A percentile compares a stretch with the other conserved stretches of the same genome.
phyloP scores from a whole-genome alignment of 2,113 vertebrate species.

The Triplophysa rosa region DNA sequence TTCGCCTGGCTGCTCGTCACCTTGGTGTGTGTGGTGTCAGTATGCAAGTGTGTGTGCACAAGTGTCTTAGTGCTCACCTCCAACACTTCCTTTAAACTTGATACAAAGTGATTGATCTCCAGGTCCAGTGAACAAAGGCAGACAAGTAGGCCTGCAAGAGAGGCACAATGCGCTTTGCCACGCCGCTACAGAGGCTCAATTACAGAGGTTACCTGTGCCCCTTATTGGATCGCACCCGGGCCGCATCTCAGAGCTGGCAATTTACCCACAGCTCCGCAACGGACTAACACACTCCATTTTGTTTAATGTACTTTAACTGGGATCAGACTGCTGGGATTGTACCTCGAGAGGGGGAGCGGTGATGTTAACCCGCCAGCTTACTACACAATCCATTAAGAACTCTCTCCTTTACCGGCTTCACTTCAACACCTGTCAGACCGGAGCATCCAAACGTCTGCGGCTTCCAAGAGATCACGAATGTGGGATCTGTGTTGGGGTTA shows the following conservation, averaged over 20 bases:
- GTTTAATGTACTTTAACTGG: conserved; percentile 38
- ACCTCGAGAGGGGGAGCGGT: background rate
- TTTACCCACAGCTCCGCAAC: conserved; percentile 27
- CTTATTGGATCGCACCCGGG: conserved; percentile 32
- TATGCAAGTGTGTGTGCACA: conserved; percentile 43
- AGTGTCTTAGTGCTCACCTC: conserved; percentile 42
- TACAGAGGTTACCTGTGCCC: conserved; percentile 49
- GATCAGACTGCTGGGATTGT: conserved; percentile 22
- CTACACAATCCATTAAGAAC: conserved; percentile 34
- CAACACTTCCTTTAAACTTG: conserved; percentile 68
- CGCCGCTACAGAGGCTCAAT: conserved; percentile 52
- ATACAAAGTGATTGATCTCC: conserved; percentile 68
- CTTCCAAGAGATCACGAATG: background rate
- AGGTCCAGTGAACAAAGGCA: conserved; percentile 56
- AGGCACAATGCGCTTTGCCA: conserved; percentile 45
- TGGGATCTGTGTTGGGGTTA: background rate
- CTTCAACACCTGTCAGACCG: conserved; percentile 2
- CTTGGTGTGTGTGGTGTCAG: conserved; percentile 63
- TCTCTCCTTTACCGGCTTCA: conserved; percentile 17
- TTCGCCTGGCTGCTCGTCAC: conserved; percentile 70
- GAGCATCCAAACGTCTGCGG: background rate
- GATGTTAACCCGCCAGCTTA: conserved; percentile 28
- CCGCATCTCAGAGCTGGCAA: conserved; percentile 23
- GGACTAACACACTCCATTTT: conserved; percentile 28
- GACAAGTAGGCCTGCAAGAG: conserved; percentile 49